Evolutionary conservation across 2,113 vertebrate genomes (phyloP).

Genomic region (Talpa occidentalis): DNA sequence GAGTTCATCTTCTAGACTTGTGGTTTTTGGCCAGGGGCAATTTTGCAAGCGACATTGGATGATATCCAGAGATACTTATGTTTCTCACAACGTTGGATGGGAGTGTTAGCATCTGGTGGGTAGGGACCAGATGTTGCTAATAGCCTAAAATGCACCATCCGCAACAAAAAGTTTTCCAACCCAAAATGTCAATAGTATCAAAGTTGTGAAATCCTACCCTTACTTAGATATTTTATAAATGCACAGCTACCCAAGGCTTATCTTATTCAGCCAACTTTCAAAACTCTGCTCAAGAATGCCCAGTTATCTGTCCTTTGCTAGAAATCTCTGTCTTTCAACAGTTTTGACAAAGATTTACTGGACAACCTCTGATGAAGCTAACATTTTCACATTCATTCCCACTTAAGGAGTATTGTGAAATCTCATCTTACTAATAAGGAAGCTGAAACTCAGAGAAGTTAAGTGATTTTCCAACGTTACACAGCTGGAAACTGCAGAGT

Average conservation of each 20-base stretch:
- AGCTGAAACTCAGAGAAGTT: conserved; percentile 56
- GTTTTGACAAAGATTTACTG: conserved; percentile 8
- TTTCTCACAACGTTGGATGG: background rate
- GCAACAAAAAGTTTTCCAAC: background rate
- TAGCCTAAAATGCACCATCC: background rate
- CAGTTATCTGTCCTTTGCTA: background rate
- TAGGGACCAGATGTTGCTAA: background rate
- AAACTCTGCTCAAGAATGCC: background rate
- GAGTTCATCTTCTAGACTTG: background rate
- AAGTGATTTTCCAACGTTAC: conserved; percentile 37
- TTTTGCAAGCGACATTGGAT: background rate
- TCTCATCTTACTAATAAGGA: conserved; percentile 53
- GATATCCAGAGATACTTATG: background rate
- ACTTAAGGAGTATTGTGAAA: conserved; percentile 55
- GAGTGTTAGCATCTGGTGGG: background rate
- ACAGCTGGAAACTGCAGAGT: conserved; percentile 49
- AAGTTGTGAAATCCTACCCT: background rate
- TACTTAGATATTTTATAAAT: background rate
- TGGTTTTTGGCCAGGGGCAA: background rate
- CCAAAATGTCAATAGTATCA: background rate
- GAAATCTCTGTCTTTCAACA: background rate
- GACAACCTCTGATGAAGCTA: background rate
- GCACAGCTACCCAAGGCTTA: background rate
- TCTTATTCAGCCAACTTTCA: background rate
- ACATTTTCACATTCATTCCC: conserved; percentile 42